A percentile compares a stretch with the other conserved stretches of the same genome.
Conservation (phyloP, 2,113 vertebrate genomes). For the Procavia capensis region DNA sequence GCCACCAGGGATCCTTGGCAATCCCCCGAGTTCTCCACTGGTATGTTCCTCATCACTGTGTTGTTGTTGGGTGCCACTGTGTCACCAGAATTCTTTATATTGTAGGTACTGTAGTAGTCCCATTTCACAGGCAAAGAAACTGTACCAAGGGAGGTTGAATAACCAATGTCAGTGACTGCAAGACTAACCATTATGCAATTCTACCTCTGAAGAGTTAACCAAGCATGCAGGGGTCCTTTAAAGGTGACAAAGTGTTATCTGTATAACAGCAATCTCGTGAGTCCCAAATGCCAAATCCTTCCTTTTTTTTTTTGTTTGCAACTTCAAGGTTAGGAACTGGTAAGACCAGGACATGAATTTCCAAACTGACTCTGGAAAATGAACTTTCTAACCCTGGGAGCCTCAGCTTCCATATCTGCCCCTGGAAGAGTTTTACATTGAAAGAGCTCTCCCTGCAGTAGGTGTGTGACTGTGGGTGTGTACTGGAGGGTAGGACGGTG, state of each 20-base stretch:
- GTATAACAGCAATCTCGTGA: not conserved
- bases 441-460: conserved; percentile 5
- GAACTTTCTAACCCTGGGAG: not conserved
- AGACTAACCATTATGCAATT: not conserved
- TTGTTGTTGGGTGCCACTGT: not conserved
- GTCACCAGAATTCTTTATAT: not conserved
- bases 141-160: not conserved
- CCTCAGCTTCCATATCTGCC: conserved; percentile 44
- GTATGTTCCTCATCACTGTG: not conserved
- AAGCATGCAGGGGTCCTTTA: not conserved
- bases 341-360: conserved; percentile 22
- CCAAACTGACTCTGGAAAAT: not conserved
- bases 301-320: not conserved
- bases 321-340: not conserved
- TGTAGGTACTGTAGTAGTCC: not conserved
- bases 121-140: conserved; percentile 30
- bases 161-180: conserved; percentile 12
- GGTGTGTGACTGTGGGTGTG: not conserved
- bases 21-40: not conserved
- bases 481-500: not conserved
- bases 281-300: not conserved
- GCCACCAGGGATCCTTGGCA: no score
- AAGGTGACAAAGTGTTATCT: not conserved
- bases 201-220: not conserved
- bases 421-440: not conserved